phyloP scores from a whole-genome alignment of 2,113 vertebrate genomes.

The Hymenochirus boettgeri region DNA sequence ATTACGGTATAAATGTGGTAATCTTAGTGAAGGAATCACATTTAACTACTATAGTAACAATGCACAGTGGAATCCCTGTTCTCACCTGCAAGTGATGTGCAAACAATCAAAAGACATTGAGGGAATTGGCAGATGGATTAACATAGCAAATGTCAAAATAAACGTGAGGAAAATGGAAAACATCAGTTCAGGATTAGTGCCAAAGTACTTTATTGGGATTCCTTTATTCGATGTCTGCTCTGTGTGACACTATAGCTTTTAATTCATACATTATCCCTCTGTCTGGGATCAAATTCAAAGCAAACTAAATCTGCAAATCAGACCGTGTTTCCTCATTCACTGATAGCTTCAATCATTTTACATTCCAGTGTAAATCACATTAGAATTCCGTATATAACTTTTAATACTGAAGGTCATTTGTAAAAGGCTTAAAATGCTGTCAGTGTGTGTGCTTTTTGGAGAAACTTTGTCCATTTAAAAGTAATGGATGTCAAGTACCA shows the following conservation, averaged over 20 bases:
- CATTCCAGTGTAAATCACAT: too few species aligned
- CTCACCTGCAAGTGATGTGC: constrained; percentile 54
- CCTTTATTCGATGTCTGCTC: constrained; percentile 27
- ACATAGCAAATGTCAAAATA: constrained; percentile 49
- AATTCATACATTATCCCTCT: constrained; percentile 24
- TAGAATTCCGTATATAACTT: too few species aligned
- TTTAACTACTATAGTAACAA: constrained; percentile 50
- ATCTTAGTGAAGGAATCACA: constrained; percentile 50
- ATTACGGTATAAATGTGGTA: constrained; percentile 25
- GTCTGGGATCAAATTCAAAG: constrained; percentile 17
- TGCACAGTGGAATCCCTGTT: constrained; percentile 60
- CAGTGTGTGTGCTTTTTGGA: too few species aligned
- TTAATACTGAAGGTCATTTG: too few species aligned
- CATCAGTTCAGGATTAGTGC: constrained; percentile 45
- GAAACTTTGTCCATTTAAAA: too few species aligned
- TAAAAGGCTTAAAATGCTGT: too few species aligned
- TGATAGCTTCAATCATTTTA: too few species aligned
- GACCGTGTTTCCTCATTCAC: too few species aligned
- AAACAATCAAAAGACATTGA: constrained; percentile 50
- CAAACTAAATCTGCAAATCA: not conserved
- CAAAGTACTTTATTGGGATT: constrained; percentile 37
- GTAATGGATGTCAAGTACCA: too few species aligned
- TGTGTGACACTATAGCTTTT: constrained; percentile 40
- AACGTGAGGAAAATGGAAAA: constrained; percentile 41
- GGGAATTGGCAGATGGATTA: constrained; percentile 51